phyloP scores from a whole-genome alignment of 2,113 vertebrate genomes.

The Alethe castanea region DNA sequence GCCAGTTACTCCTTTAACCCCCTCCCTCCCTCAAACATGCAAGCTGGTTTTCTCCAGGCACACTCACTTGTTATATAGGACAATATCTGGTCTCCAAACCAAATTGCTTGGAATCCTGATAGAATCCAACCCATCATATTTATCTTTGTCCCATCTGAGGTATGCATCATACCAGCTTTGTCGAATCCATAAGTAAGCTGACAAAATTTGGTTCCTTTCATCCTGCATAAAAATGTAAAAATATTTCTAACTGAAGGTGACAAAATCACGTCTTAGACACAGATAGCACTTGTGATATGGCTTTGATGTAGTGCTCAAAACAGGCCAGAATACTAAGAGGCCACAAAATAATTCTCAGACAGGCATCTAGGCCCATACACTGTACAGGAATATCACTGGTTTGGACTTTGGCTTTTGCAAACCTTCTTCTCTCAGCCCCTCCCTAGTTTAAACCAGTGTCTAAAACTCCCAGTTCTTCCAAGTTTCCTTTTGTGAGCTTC shows the following conservation, averaged over 20 bases:
- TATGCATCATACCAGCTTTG: constrained; percentile 92
- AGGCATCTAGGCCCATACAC: background rate
- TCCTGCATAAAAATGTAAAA: constrained; percentile 74
- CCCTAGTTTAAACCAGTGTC: background rate
- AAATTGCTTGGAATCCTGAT: constrained; percentile 92
- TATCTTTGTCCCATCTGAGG: constrained; percentile 90
- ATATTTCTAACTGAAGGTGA: background rate
- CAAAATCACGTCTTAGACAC: background rate
- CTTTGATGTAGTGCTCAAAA: background rate
- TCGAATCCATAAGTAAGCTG: constrained; percentile 94
- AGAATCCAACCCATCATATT: constrained; percentile 92
- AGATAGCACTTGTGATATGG: background rate
- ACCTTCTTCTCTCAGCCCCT: background rate
- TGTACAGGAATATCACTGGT: background rate
- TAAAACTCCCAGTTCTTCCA: background rate
- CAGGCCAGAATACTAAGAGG: background rate
- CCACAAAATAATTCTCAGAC: background rate
- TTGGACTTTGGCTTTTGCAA: background rate
- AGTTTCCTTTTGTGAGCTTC: background rate
- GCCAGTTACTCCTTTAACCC: background rate
- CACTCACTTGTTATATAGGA: constrained; percentile 95
- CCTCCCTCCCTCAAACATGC: background rate
- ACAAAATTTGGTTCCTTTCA: constrained; percentile 95
- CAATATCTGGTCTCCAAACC: constrained; percentile 97
- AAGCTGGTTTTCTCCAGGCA: background rate